Evolutionary conservation across 2,113 vertebrate species (phyloP), one percentile per base, ranked within the genome.

Genomic region (Nycticebus coucang): DNA sequence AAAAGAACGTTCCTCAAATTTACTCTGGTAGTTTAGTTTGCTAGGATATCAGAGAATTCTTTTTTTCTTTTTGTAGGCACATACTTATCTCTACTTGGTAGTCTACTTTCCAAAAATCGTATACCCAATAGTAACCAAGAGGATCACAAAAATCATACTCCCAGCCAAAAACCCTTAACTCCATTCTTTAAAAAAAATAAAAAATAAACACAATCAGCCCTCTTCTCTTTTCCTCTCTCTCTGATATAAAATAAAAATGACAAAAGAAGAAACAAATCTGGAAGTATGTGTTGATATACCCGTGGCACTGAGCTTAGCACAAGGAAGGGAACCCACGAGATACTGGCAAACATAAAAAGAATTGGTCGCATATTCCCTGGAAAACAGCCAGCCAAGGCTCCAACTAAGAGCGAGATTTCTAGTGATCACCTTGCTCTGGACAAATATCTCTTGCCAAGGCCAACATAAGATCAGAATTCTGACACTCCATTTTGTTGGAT

Each of bases 11-110:
- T 85, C 62, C 77, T 60, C 55, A 80, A 55, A 81, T 74, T 85
- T 86, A n/a, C 81, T 89, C 60, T 75, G 60, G n/a, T 79, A 74
- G 41, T 26, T 85, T 88, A 92, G 50, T 22, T 80, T 74, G 71
- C 72, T 18, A 35, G 72, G 28, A 50, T 18, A 60, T 84, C 71
- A 45, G 37, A 41, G 37, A 62, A 84, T 68, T 75, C 62, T 37
- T 2, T 35, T 21, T 57, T 50, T 1, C 14, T 57, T 91, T 80
- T 62, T n/a, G 57, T 2, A 78, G 79, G 6, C 18, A 41, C 24
- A 19, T 53, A 71, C 35, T 77, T 60, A 33, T 24, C 37, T 80
- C 83, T 37, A 77, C 17, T 55, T 33, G 7, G n/a, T 64, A 83
- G 28, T 55, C 24, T 7, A 59, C 33, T 82, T 89, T 81, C 60